Evolutionary conservation across 1,140 invertebrate genomes (phyloP).

Genomic region (Sinonovacula constricta): DNA sequence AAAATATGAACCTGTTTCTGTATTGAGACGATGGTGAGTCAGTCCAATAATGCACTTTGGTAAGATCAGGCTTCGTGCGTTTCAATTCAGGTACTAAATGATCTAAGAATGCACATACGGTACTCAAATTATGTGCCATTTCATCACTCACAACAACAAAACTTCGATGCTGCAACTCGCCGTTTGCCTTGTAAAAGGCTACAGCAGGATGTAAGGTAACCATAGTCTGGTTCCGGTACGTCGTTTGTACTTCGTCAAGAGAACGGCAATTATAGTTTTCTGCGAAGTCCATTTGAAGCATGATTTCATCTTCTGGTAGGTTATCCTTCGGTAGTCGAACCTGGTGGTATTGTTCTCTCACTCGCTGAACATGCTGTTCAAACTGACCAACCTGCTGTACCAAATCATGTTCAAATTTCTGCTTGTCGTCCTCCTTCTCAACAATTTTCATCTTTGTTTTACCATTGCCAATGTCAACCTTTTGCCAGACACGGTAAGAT

Average conservation of each 20-base stretch:
- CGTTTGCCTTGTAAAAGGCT: constrained; percentile 3
- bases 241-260: constrained; percentile 48
- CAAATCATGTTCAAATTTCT: neutral
- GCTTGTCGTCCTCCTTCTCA: constrained; percentile 8
- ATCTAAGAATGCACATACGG: constrained; percentile 26
- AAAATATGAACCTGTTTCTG: constrained; percentile 28
- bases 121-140: constrained; percentile 25
- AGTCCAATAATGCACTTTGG: constrained; percentile 40
- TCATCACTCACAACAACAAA: constrained; percentile 31
- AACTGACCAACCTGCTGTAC: constrained; percentile 8
- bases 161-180: constrained; percentile 24
- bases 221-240: constrained; percentile 28
- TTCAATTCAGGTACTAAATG: constrained; percentile 23
- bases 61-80: neutral
- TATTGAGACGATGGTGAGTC: constrained; percentile 33
- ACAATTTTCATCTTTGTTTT: neutral
- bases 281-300: constrained; percentile 50
- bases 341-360: constrained; percentile 27
- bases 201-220: constrained; percentile 37
- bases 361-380: constrained; percentile 6
- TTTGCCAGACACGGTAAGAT: constrained; percentile 16
- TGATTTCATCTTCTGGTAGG: constrained; percentile 26
- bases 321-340: constrained; percentile 26
- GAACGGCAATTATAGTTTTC: constrained; percentile 46
- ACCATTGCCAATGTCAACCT: neutral